Base-by-base conservation (phyloP, 2,797 vertebrate genomes). In the Gallinago stenura region DNA sequence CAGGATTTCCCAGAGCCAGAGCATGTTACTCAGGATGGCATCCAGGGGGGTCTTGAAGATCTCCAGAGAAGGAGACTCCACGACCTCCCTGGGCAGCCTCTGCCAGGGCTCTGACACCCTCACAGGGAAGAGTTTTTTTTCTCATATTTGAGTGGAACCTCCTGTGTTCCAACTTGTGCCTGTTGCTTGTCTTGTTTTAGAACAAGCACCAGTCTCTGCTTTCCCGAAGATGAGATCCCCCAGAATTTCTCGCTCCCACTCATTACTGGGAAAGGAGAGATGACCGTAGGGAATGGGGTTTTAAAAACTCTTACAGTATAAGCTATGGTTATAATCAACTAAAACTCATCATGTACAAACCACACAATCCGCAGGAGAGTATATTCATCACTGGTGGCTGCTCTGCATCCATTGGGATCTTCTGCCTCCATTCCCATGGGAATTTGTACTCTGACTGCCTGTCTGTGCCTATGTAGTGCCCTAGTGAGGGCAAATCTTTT, bases 351-450 rank as follows among this genome's bases (percentile, higher is more conserved):
- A 66, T 73, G 78, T 88, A 83, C 80, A 92, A 57, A 78, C 70
- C 73, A 69, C 90, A 65, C 77, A 70, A 56, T 75, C 83, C 80
- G 89, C 87, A 86, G 68, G 33, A 31, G 57, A 93, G 87, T 25
- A 6, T 90, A 53, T 96, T 92, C 90, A 54, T 96, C 92, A 69
- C 72, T 87, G 83, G 45, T 95, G 95, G 66, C 64, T 95, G 56
- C 61, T 83, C 22, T 76, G 66, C 73, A 87, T 80, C 65, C 87
- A 54, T 78, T 90, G 26, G 68, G 70, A 86, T 61, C 35, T 50
- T 69, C 89, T 81, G 70, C 61, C 20, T 45, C 3, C 48, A 88
- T 94, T 93, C 90, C 92, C 90, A 72, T 53, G 48, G 72, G 66
- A 57, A 93, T 88, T 89, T 90, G 76, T 48, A 17, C 87, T 83